phyloP scores from a whole-genome alignment of 2,888 invertebrate genomes.

The Dryobotodes eremita region DNA sequence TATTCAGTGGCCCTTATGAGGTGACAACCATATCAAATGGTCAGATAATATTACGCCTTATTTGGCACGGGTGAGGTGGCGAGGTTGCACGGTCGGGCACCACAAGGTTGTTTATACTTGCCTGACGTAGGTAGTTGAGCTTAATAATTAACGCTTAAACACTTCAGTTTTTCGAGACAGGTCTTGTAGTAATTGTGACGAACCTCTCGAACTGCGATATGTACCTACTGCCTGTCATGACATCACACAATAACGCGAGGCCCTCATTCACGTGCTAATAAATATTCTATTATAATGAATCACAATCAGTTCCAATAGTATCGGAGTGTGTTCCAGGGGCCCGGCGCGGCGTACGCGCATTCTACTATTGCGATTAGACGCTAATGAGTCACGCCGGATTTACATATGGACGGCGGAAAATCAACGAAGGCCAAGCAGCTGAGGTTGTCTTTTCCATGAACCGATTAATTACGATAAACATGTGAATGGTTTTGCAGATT shows the following conservation, averaged over 20 bases:
- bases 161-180: slow-evolving; percentile 1
- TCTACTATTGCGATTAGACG: slow-evolving; percentile 72
- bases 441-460: slow-evolving; percentile 72
- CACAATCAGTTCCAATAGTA: slow-evolving; percentile 64
- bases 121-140: slow-evolving; percentile 38
- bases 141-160: slow-evolving; percentile 40
- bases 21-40: slow-evolving; percentile 75
- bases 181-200: slow-evolving; percentile 1
- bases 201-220: background rate
- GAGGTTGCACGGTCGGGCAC: slow-evolving; percentile 42
- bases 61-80: slow-evolving; percentile 69
- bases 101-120: slow-evolving; percentile 66
- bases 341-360: slow-evolving; percentile 69
- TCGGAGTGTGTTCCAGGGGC: slow-evolving; percentile 61
- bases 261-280: slow-evolving; percentile 55
- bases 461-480: slow-evolving; percentile 17
- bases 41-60: slow-evolving; percentile 73
- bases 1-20: slow-evolving; percentile 73
- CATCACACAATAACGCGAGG: slow-evolving; percentile 43
- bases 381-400: slow-evolving; percentile 83
- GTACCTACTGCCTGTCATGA: slow-evolving; percentile 19
- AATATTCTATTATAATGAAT: slow-evolving; percentile 66
- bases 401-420: slow-evolving; percentile 76
- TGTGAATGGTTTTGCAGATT: slow-evolving; percentile 35
- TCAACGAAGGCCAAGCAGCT: slow-evolving; percentile 71